phyloP scores from a whole-genome alignment of 2,113 vertebrate species.

The Platanista minor region DNA sequence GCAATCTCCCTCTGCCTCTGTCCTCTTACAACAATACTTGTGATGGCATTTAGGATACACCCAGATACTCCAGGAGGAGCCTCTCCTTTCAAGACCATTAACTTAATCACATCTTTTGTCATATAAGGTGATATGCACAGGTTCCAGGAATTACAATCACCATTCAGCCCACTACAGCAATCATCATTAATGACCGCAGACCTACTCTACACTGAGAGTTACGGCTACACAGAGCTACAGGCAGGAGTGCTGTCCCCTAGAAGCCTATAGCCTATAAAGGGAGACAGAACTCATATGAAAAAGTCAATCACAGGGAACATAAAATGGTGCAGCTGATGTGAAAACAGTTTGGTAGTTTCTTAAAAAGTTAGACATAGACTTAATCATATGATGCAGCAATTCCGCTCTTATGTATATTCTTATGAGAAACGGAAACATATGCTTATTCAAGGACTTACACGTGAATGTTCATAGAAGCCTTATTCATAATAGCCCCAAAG shows the following conservation, averaged over 20 bases:
- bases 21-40: too few relatives aligned
- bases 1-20: too few relatives aligned
- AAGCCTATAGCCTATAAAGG: neutral
- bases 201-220: neutral
- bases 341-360: neutral
- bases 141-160: neutral
- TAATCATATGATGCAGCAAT: neutral
- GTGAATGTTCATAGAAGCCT: neutral
- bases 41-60: too few relatives aligned
- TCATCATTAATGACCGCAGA: neutral
- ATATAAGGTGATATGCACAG: neutral
- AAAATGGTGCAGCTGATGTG: neutral
- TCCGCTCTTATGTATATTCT: neutral
- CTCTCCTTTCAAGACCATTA: too few relatives aligned
- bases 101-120: too few relatives aligned
- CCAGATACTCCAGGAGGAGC: too few relatives aligned
- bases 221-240: neutral
- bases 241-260: neutral
- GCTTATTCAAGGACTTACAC: neutral
- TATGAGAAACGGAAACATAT: neutral
- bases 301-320: neutral
- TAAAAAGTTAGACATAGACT: neutral
- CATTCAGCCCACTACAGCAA: neutral
- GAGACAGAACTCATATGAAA: neutral
- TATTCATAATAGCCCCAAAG: neutral